These are phyloP conservation scores for Chloropsis hardwickii DNA, from an alignment of 2,113 vertebrate species.

Conservation along the genomic window DNA sequence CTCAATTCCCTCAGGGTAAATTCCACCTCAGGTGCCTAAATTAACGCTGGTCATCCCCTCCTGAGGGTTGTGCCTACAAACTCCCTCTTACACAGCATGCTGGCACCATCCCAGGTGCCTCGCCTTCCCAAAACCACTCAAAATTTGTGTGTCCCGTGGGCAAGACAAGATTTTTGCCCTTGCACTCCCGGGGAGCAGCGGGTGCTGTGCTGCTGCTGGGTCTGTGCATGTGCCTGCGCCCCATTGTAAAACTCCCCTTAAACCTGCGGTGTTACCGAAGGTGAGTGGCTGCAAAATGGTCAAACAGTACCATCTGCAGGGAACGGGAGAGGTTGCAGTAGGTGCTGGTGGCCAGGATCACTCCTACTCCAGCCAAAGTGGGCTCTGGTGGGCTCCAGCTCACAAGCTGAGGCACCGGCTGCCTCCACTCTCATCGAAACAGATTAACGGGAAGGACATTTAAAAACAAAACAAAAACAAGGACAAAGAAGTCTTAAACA, in stretches of 20 bases:
- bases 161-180: not conserved
- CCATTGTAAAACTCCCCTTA: fast-evolving
- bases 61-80: not conserved
- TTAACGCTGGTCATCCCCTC: fast-evolving
- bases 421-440: not conserved
- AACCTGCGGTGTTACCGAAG: fast-evolving
- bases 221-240: fast-evolving
- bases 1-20: not conserved
- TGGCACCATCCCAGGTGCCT: not conserved
- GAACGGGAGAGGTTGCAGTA: not conserved
- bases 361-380: fast-evolving
- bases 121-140: not conserved
- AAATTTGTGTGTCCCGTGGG: fast-evolving
- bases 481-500: not conserved
- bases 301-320: constrained; percentile 55
- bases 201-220: not conserved
- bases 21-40: fast-evolving
- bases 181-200: fast-evolving
- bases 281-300: not conserved
- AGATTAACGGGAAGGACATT: not conserved
- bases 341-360: not conserved
- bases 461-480: not conserved
- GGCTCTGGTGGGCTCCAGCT: not conserved
- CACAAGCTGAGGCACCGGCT: not conserved
- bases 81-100: fast-evolving